phyloP scores from a whole-genome alignment of 1,140 invertebrate genomes.

The Oncopeltus fasciatus region DNA sequence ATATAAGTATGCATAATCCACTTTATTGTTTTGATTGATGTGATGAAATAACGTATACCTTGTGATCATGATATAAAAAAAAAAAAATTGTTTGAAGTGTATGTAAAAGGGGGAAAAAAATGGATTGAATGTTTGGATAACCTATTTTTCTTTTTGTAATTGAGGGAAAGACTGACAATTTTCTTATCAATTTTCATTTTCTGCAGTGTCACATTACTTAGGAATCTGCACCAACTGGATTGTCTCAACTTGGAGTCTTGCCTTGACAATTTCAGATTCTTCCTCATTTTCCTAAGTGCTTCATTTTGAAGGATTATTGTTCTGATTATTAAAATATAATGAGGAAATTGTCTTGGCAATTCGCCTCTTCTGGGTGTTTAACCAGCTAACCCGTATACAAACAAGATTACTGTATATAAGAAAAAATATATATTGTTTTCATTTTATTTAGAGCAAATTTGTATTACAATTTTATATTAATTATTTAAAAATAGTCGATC shows the following conservation, averaged over 20 bases:
- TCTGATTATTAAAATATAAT: background rate
- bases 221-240: background rate
- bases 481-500: constrained; percentile 5
- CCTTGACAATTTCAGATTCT: constrained; percentile 2
- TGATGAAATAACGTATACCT: background rate
- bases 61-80: background rate
- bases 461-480: constrained; percentile 4
- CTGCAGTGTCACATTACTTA: background rate
- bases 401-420: background rate
- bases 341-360: constrained; percentile 6
- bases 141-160: no score
- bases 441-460: background rate
- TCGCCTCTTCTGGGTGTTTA: background rate
- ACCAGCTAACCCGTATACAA: background rate
- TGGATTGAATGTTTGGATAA: background rate
- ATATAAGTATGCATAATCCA: background rate
- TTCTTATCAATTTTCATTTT: background rate
- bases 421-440: background rate
- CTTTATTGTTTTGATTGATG: background rate
- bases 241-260: background rate
- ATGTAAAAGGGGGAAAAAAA: background rate
- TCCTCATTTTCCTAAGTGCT: background rate
- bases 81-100: background rate
- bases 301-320: background rate
- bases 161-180: background rate